Evolutionary conservation across 1,140 invertebrate genomes (phyloP).

Genomic region (Laodelphax striatellus): DNA sequence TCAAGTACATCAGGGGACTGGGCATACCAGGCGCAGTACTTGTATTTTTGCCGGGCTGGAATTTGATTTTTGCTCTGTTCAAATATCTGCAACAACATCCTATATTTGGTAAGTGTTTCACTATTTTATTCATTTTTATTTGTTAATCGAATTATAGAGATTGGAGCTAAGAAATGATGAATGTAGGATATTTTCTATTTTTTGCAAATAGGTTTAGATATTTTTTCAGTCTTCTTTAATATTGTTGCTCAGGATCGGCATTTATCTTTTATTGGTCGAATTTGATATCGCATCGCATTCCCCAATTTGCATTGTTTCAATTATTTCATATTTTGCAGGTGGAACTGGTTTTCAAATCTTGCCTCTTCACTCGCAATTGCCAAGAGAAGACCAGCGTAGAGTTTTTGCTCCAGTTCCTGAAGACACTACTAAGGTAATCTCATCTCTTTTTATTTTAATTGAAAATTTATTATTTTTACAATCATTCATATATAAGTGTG

Average conservation of each 20-base stretch:
- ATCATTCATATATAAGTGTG: no score
- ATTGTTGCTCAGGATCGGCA: no score
- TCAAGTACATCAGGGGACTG: slow-evolving; percentile 62
- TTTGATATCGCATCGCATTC: no score
- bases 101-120: slow-evolving; percentile 46
- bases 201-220: no score
- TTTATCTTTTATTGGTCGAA: no score
- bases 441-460: background rate
- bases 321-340: slow-evolving; percentile 27
- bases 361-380: slow-evolving; percentile 83
- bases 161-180: no score
- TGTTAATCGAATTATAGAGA: background rate
- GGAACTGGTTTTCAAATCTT: slow-evolving; percentile 54
- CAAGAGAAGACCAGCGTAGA: slow-evolving; percentile 77
- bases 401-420: slow-evolving; percentile 69
- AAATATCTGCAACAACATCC: slow-evolving; percentile 68
- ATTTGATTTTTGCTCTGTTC: slow-evolving; percentile 85
- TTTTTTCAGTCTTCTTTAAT: no score
- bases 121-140: background rate
- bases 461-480: no score
- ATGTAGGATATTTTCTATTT: no score
- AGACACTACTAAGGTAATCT: slow-evolving; percentile 51
- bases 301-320: no score
- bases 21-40: slow-evolving; percentile 72
- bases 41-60: slow-evolving; percentile 90